A percentile compares a stretch with the other conserved stretches of the same genome.
Evolutionary conservation across 2,888 invertebrate genomes (phyloP).

Genomic region (Polydrusus cervinus): DNA sequence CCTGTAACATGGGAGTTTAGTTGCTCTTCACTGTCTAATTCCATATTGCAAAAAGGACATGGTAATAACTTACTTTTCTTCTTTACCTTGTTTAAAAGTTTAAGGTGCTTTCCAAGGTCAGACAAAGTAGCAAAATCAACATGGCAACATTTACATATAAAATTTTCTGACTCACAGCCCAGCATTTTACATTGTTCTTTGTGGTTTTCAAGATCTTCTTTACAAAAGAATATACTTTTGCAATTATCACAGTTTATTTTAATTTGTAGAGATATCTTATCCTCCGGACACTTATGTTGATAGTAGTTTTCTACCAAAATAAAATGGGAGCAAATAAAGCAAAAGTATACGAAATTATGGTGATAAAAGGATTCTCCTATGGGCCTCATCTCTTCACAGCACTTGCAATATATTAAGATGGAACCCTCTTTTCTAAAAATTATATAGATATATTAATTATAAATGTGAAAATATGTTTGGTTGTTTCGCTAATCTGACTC

Average conservation of each 20-base stretch:
- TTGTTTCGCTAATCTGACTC: no score
- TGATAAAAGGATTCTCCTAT: conserved; percentile 17
- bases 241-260: not conserved
- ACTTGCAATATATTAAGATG: conserved; percentile 6
- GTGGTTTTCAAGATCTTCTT: not conserved
- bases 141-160: conserved; percentile 10
- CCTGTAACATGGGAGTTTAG: not conserved
- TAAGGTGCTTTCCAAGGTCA: conserved; percentile 1
- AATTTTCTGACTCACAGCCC: not conserved
- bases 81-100: not conserved
- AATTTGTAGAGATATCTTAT: not conserved
- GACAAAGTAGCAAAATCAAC: not conserved
- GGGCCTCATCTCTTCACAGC: conserved; percentile 10
- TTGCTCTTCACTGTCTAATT: not conserved
- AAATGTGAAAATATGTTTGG: not conserved
- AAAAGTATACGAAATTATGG: conserved; percentile 14
- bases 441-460: not conserved
- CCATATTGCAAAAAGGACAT: not conserved
- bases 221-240: conserved; percentile 5
- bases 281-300: not conserved
- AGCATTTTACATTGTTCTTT: not conserved
- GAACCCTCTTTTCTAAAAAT: conserved; percentile 5
- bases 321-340: not conserved
- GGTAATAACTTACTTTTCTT: not conserved
- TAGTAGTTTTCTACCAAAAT: not conserved